These are phyloP conservation scores for Coenonympha glycerion DNA, from an alignment of 2,888 invertebrate species.

Conservation along the genomic window DNA sequence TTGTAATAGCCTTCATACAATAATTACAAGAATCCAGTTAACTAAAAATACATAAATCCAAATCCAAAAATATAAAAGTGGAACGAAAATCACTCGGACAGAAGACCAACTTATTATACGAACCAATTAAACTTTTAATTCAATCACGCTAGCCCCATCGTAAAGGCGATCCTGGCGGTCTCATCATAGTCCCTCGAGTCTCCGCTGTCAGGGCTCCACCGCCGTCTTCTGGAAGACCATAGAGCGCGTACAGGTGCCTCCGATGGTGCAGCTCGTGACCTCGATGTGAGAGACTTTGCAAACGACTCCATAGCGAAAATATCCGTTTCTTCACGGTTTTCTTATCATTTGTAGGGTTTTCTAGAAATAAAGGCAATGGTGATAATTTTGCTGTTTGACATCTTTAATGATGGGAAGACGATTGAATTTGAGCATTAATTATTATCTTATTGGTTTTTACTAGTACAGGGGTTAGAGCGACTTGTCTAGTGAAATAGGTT, in stretches of 20 bases:
- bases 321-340: conserved; percentile 57
- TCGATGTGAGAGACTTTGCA: conserved; percentile 61
- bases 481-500: too few relatives aligned
- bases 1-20: too few relatives aligned
- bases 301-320: conserved; percentile 66
- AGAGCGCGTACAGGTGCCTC: conserved; percentile 59
- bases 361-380: conserved; percentile 42
- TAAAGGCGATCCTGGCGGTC: conserved; percentile 68
- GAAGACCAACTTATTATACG: too few relatives aligned
- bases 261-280: conserved; percentile 64
- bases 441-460: too few relatives aligned
- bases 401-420: too few relatives aligned
- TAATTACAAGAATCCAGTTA: too few relatives aligned
- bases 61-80: too few relatives aligned
- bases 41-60: too few relatives aligned
- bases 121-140: not conserved
- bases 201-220: conserved; percentile 58
- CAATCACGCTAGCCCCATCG: conserved; percentile 52
- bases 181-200: conserved; percentile 55
- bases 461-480: too few relatives aligned
- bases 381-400: too few relatives aligned
- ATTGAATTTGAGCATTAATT: too few relatives aligned
- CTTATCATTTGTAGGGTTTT: conserved; percentile 37
- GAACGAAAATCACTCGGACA: too few relatives aligned
- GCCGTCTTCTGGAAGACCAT: conserved; percentile 55